phyloP scores from a whole-genome alignment of 2,113 vertebrate species.

The Apodemus sylvaticus region DNA sequence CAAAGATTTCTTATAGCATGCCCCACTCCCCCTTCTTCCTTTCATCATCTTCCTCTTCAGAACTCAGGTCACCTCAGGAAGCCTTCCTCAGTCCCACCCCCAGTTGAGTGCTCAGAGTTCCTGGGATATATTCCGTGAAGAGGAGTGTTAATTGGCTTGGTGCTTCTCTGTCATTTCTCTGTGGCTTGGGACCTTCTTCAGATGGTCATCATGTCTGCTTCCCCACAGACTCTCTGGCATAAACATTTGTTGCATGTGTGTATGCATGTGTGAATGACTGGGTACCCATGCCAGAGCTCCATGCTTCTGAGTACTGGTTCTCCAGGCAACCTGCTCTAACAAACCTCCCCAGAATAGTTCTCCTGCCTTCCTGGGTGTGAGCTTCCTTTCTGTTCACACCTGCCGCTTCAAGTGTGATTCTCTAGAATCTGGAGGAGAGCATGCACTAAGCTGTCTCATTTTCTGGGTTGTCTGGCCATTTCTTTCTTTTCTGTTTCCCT shows the following conservation, averaged over 20 bases:
- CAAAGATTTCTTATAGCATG: neutral
- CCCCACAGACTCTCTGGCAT: neutral
- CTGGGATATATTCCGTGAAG: neutral
- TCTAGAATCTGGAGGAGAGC: conserved; percentile 64
- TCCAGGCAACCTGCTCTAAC: conserved; percentile 49
- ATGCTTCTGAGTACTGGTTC: conserved; percentile 33
- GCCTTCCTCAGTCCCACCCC: neutral
- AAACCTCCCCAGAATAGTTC: conserved; percentile 63
- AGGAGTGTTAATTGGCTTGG: neutral
- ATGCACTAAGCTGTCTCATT: conserved; percentile 35
- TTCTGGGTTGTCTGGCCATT: conserved; percentile 13
- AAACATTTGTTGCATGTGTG: neutral
- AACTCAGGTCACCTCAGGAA: neutral
- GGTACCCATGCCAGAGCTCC: neutral
- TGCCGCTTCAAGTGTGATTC: conserved; percentile 70
- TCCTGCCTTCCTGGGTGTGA: conserved; percentile 66
- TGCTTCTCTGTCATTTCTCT: conserved; percentile 23
- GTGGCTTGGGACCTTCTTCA: neutral
- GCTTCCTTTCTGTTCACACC: conserved; percentile 71
- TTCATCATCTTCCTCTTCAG: neutral
- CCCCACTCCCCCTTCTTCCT: neutral
- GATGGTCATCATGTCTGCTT: neutral
- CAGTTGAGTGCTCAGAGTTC: neutral
- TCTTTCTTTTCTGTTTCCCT: neutral
- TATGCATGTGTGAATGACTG: conserved; percentile 28